phyloP scores from a whole-genome alignment of 1,140 invertebrate genomes.

The Nephila pilipes region DNA sequence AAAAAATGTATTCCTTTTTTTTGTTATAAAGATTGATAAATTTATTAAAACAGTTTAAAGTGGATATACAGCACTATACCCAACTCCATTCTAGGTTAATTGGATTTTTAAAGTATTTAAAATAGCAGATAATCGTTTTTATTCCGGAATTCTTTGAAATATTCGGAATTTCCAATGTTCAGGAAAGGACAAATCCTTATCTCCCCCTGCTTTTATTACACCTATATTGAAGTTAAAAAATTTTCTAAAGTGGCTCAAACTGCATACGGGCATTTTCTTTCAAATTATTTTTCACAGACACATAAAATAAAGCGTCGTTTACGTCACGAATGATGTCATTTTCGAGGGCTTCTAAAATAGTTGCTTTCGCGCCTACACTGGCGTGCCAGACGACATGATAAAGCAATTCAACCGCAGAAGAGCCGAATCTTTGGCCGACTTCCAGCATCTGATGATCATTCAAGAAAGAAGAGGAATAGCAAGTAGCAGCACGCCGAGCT shows the following conservation, averaged over 20 bases:
- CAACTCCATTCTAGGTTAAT: no score
- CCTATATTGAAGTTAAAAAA: no score
- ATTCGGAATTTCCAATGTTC: no score
- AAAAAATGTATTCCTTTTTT: no score
- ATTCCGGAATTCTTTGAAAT: no score
- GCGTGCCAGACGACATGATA: background rate
- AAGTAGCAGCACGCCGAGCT: background rate
- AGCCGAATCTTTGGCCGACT: background rate
- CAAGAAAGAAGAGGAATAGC: background rate
- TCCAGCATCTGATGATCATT: conserved; percentile 10
- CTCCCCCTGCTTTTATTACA: no score
- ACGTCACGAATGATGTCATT: conserved; percentile 6
- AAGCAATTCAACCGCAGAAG: background rate
- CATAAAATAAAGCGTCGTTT: background rate
- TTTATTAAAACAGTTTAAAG: no score
- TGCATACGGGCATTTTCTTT: background rate
- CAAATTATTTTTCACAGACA: background rate
- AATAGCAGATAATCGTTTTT: no score
- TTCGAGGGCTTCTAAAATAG: background rate
- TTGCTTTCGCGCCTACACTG: background rate
- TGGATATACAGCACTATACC: no score
- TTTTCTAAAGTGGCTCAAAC: background rate
- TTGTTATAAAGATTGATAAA: no score
- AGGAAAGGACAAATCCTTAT: no score
- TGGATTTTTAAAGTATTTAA: no score